Conservation (phyloP, 2,797 vertebrate genomes). For the Manis pentadactyla region DNA sequence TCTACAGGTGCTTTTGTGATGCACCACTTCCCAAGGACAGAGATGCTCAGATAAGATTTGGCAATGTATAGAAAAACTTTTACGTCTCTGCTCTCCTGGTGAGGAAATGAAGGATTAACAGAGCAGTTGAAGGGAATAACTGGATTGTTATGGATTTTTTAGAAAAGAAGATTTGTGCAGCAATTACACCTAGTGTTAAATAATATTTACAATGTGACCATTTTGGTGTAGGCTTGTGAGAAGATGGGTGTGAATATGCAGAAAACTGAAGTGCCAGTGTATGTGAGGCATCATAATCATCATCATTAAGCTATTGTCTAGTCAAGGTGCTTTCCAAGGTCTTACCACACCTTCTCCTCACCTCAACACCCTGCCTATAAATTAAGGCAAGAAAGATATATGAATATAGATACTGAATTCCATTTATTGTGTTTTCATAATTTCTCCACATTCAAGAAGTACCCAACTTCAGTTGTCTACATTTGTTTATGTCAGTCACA, state of each 20-base stretch:
- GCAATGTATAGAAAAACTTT: not conserved
- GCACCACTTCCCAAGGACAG: slow-evolving; percentile 1
- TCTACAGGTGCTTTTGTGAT: slow-evolving; percentile 48
- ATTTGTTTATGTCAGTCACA: not conserved
- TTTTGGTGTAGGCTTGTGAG: slow-evolving; percentile 1
- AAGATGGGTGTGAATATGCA: slow-evolving; percentile 46
- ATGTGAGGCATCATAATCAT: slow-evolving; percentile 26
- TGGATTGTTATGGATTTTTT: slow-evolving; percentile 53
- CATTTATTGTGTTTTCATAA: not conserved
- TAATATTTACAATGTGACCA: slow-evolving; percentile 60
- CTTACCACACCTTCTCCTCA: not conserved
- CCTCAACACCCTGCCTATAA: not conserved
- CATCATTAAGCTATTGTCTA: slow-evolving; percentile 32
- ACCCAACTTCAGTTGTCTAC: not conserved
- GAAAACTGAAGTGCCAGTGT: not conserved
- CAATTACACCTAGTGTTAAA: slow-evolving; percentile 62
- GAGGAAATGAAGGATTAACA: slow-evolving; percentile 45
- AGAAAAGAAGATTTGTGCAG: slow-evolving; percentile 57
- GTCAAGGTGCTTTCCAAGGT: not conserved
- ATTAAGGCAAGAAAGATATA: not conserved
- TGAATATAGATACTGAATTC: not conserved
- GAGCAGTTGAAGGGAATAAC: slow-evolving; percentile 41
- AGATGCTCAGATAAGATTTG: slow-evolving; percentile 39
- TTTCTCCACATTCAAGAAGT: slow-evolving; percentile 24
- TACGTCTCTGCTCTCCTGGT: slow-evolving; percentile 29